Evolutionary conservation across 1,140 invertebrate species (phyloP), one percentile per base, ranked within the genome.

Genomic region (Polypedilum vanderplanki): DNA sequence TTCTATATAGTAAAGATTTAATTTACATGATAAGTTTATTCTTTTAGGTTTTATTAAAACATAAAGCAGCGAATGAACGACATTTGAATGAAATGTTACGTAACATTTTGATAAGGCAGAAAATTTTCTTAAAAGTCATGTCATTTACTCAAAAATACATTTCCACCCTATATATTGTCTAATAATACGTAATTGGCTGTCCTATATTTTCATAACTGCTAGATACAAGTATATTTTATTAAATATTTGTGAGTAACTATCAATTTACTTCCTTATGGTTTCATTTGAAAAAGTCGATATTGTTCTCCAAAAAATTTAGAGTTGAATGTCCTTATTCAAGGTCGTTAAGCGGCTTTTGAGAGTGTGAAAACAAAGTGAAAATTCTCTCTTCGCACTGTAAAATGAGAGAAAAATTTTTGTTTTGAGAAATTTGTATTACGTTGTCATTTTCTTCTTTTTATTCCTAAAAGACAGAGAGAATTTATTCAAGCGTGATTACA

Each of bases 311-410:
- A n/a, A 15, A n/a, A n/a, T 57, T 4, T 70, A 7, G 65, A 70
- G 65, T 70, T 70, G 65, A 70, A 70, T 70, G 10, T 70, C 20
- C 65, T 70, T 70, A 1, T 22, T 70, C 65, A 70, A 70, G 65
- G 65, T 20, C 65, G 10, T 70, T 18, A 3, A 18, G 17, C n/a
- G 1, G 2, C 20, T 2, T 18, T 70, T 0, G 17, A 20, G 20
- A 17, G 10, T 22, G 20, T 9, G 17, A 20, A 70, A 70, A 17
- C 7, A 70, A 70, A 70, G 10, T 7, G n/a, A 18, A 67, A 67
- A 57, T 57, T 57, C n/a, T 12, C 8, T 57, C 10, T 57, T 7
- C 10, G 2, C 8, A 3, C 10, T 57, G 8, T 12, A 57, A 57
- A 57, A 33, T 3, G 5, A 33, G 24, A 33, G 2, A n/a, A 33